These are phyloP conservation scores for Otocyon megalotis DNA, from an alignment of 2,113 vertebrate species.

Conservation along the genomic window DNA sequence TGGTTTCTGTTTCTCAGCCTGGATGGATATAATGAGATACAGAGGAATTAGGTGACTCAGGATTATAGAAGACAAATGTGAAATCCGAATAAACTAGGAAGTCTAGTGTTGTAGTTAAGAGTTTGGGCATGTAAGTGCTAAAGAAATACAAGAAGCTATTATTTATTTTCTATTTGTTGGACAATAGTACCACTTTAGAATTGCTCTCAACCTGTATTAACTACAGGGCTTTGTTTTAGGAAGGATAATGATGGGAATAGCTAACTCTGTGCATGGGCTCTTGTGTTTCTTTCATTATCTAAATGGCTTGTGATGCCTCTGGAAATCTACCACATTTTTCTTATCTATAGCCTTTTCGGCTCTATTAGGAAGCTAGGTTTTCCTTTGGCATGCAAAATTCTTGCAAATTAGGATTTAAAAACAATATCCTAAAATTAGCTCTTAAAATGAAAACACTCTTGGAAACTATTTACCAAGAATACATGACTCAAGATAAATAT, in stretches of 20 bases:
- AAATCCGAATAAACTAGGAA: not conserved
- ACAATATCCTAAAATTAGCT: slow-evolving; percentile 23
- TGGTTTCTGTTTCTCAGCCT: not conserved
- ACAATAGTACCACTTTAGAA: slow-evolving; percentile 30
- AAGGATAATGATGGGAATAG: not conserved
- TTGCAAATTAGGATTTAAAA: slow-evolving; percentile 32
- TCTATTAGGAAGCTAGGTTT: slow-evolving; percentile 20
- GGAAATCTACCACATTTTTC: not conserved
- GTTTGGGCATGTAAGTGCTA: not conserved
- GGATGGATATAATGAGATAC: not conserved
- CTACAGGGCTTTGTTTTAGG: not conserved
- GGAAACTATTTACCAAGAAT: slow-evolving; percentile 25
- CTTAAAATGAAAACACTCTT: slow-evolving; percentile 44
- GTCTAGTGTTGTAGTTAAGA: not conserved
- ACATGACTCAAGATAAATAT: not conserved
- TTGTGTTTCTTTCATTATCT: slow-evolving; percentile 14
- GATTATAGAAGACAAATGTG: not conserved
- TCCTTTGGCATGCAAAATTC: not conserved
- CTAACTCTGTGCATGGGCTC: not conserved
- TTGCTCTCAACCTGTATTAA: not conserved
- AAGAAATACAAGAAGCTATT: not conserved
- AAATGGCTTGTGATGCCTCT: not conserved
- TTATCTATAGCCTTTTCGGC: not conserved
- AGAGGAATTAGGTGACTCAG: not conserved
- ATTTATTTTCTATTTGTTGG: slow-evolving; percentile 20